phyloP scores from a whole-genome alignment of 2,797 vertebrate species.

The Sebastolobus alascanus region DNA sequence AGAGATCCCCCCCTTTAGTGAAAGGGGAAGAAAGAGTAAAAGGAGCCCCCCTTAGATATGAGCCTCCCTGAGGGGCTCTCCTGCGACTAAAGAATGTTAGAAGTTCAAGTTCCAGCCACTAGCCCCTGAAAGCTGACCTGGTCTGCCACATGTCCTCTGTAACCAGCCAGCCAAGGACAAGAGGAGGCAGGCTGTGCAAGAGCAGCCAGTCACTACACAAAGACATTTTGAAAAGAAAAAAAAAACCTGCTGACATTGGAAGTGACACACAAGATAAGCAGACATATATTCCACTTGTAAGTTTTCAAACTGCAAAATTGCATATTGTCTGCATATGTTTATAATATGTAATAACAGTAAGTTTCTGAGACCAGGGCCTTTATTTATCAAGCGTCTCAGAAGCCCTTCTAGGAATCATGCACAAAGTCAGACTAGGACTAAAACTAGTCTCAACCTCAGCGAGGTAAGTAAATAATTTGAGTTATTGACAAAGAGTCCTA shows the following conservation, averaged over 20 bases:
- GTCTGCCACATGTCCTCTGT: conserved; percentile 78
- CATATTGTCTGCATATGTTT: background rate
- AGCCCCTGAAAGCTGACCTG: conserved; percentile 82
- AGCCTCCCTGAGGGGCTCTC: conserved; percentile 75
- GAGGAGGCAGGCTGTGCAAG: conserved; percentile 54
- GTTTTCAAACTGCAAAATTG: background rate
- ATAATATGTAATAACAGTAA: background rate
- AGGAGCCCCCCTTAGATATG: conserved; percentile 74
- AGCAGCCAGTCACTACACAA: conserved; percentile 18
- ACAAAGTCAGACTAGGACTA: background rate
- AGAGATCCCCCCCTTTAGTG: conserved; percentile 60
- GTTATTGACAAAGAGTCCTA: background rate
- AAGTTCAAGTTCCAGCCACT: conserved; percentile 82
- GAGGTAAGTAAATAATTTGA: background rate
- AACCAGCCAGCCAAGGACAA: conserved; percentile 77
- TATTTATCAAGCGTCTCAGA: background rate
- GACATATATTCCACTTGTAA: background rate
- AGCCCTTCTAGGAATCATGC: background rate
- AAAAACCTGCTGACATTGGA: conserved; percentile 22
- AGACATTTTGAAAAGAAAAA: conserved; percentile 2
- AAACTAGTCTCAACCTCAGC: background rate
- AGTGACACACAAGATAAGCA: background rate
- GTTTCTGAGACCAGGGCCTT: background rate
- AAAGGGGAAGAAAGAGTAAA: conserved; percentile 74
- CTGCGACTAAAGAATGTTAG: conserved; percentile 72